Evolutionary conservation across 2,797 vertebrate species (phyloP).

Genomic region (Percopsis omiscomaycus): DNA sequence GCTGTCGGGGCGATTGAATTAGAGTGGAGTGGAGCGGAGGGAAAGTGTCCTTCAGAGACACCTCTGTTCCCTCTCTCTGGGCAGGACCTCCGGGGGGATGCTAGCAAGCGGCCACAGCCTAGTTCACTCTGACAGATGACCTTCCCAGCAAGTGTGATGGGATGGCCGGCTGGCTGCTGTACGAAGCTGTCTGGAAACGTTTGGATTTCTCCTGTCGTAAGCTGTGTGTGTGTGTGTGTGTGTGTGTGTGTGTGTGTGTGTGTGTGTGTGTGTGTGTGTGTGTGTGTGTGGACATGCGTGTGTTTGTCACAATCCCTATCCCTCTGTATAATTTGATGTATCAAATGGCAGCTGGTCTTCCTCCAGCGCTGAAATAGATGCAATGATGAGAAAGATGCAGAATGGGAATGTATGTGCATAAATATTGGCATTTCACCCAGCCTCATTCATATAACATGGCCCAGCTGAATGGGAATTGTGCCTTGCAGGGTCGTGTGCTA

Average conservation of each 20-base stretch:
- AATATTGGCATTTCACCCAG: constrained; percentile 81
- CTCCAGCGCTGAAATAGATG: constrained; percentile 51
- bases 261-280: constrained; percentile 16
- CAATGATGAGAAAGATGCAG: constrained; percentile 63
- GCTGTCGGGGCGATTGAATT: constrained; percentile 81
- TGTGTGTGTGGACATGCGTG: constrained; percentile 3
- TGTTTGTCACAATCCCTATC: constrained; percentile 35
- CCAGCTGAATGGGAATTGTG: constrained; percentile 75
- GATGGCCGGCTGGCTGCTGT: constrained; percentile 34
- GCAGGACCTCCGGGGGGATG: constrained; percentile 63
- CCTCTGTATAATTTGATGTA: constrained; percentile 63
- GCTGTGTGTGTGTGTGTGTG: background rate
- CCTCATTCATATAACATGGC: constrained; percentile 84
- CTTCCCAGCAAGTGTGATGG: constrained; percentile 59
- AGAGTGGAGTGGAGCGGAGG: constrained; percentile 63
- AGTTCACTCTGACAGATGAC: constrained; percentile 70
- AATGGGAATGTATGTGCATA: constrained; percentile 82
- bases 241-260: constrained; percentile 3
- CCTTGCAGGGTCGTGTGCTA: constrained; percentile 78
- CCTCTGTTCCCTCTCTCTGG: constrained; percentile 37
- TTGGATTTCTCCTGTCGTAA: constrained; percentile 14
- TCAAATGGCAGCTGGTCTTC: constrained; percentile 71
- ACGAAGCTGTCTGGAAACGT: constrained; percentile 15
- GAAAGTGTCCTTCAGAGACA: constrained; percentile 77
- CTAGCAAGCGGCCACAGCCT: constrained; percentile 57